These are phyloP conservation scores for Pelmatolapia mariae DNA, from an alignment of 2,113 vertebrate genomes.

Conservation along the genomic window DNA sequence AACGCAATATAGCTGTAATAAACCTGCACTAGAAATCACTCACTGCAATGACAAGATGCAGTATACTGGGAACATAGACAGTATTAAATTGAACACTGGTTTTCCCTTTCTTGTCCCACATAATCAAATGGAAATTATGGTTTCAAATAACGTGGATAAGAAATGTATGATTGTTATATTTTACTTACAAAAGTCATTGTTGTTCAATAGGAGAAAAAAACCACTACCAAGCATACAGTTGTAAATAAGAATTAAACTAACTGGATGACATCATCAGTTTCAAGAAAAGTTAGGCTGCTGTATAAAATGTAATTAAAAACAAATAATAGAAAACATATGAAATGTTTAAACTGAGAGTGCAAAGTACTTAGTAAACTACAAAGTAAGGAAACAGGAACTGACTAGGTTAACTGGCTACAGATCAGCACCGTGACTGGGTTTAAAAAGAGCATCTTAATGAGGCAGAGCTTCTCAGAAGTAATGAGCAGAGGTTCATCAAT, in stretches of 20 bases:
- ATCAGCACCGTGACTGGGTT: neutral
- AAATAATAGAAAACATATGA: neutral
- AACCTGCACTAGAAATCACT: neutral
- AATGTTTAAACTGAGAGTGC: neutral
- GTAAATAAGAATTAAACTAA: neutral
- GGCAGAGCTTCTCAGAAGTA: neutral
- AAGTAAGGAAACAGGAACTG: neutral
- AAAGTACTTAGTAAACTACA: neutral
- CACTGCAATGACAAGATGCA: neutral
- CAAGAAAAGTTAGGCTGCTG: neutral
- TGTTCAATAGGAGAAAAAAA: neutral
- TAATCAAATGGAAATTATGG: accelerated
- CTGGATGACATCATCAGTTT: accelerated
- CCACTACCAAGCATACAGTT: neutral
- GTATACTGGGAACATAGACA: neutral
- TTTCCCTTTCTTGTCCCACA: neutral
- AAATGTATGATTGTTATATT: neutral
- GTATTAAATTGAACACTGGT: accelerated
- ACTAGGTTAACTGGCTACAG: neutral
- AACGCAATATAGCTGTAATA: neutral
- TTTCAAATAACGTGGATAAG: accelerated
- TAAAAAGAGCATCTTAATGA: neutral
- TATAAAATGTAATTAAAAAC: neutral
- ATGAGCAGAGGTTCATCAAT: neutral
- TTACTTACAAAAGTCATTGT: neutral